Percentiles rank a stretch among this genome's conserved stretches.
Evolutionary conservation across 2,113 vertebrate genomes (phyloP).

Genomic region (Plotosus lineatus): DNA sequence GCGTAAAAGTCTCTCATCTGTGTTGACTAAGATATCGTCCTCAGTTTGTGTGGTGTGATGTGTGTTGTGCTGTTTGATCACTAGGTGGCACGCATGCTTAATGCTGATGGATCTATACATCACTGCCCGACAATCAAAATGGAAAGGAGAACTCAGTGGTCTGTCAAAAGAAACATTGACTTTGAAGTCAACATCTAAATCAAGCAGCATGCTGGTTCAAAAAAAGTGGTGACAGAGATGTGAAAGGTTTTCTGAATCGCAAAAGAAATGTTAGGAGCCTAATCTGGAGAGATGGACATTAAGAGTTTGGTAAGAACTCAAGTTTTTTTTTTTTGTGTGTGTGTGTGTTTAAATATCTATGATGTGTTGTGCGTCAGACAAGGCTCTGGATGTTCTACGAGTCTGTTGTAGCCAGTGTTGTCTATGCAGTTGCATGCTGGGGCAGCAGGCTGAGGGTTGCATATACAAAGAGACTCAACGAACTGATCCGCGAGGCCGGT

Average conservation of each 20-base stretch:
- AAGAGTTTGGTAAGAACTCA: too few relatives aligned
- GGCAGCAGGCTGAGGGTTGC: too few relatives aligned
- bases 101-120: constrained; percentile 23
- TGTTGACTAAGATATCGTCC: background rate
- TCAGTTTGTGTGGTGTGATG: background rate
- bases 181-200: background rate
- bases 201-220: background rate
- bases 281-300: background rate
- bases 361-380: background rate
- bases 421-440: too few relatives aligned
- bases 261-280: background rate
- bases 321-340: too few relatives aligned
- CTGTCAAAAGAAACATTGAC: background rate
- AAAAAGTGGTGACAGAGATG: background rate
- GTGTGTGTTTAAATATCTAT: background rate
- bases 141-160: background rate
- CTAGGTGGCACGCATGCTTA: constrained; percentile 29
- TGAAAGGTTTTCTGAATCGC: background rate
- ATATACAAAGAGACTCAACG: too few relatives aligned
- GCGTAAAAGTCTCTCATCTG: background rate
- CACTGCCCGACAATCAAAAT: background rate
- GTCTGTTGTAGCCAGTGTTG: too few relatives aligned
- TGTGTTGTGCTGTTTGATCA: constrained; percentile 17
- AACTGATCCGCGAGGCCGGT: too few relatives aligned
- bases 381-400: too few relatives aligned